phyloP scores from a whole-genome alignment of 1,140 invertebrate species.

The Charaxes varanes region DNA sequence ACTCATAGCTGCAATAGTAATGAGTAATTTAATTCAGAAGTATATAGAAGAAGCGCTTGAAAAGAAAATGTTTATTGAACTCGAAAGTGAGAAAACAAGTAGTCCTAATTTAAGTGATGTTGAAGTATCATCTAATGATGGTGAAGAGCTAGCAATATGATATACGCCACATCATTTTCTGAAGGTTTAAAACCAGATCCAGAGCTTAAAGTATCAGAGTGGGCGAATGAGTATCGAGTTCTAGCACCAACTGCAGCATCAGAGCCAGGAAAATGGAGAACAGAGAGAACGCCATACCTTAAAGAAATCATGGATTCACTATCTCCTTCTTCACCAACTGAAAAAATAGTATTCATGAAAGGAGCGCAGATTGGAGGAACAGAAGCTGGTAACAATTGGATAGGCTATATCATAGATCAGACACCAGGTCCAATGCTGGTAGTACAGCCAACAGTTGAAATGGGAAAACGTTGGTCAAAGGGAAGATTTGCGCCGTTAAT shows the following conservation, averaged over 20 bases:
- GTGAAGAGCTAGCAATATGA: too few relatives aligned
- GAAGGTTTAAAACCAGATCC: too few relatives aligned
- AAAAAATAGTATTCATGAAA: constrained; percentile 6
- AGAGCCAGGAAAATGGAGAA: constrained; percentile 7
- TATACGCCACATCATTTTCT: too few relatives aligned
- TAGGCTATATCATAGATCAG: constrained; percentile 8
- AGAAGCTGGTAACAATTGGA: constrained; percentile 3
- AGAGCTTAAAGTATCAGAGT: constrained; percentile 1
- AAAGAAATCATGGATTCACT: constrained; percentile 9
- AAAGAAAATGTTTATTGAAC: too few relatives aligned
- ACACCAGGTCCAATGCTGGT: constrained; percentile 8
- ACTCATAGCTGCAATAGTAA: too few relatives aligned
- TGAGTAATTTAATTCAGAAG: too few relatives aligned
- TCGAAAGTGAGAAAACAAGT: too few relatives aligned
- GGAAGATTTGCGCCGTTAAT: too few relatives aligned
- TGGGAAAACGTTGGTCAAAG: too few relatives aligned
- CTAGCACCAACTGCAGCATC: constrained; percentile 6
- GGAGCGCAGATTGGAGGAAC: constrained; percentile 1
- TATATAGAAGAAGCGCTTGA: too few relatives aligned
- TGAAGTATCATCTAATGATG: too few relatives aligned
- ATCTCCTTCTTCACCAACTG: constrained; percentile 1
- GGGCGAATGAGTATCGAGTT: constrained; percentile 9
- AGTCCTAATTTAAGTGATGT: too few relatives aligned
- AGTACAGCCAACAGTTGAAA: constrained; percentile 10
- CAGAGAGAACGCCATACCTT: not conserved